Evolutionary conservation across 2,113 vertebrate genomes (phyloP).

Genomic region (Acanthisitta chloris): DNA sequence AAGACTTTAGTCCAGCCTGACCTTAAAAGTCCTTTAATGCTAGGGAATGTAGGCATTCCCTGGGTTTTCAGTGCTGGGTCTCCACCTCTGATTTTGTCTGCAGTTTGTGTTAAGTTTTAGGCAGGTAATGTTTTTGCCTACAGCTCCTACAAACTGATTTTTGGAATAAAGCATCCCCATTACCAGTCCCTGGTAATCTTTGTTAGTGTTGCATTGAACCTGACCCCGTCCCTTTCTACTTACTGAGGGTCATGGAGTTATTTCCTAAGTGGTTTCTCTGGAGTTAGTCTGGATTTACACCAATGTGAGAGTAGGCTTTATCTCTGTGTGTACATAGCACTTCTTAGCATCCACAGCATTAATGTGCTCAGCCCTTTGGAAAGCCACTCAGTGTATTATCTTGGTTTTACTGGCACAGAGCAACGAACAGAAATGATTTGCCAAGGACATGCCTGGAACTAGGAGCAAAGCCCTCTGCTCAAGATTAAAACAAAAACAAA

Average conservation of each 20-base stretch:
- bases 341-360: not conserved
- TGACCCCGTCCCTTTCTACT: not conserved
- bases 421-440: not conserved
- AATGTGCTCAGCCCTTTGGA: not conserved
- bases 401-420: not conserved
- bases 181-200: not conserved
- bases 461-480: not conserved
- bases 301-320: not conserved
- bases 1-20: not conserved
- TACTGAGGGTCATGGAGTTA: not conserved
- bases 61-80: not conserved
- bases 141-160: not conserved
- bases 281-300: not conserved
- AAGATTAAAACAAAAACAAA: not conserved
- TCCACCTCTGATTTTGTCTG: not conserved
- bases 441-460: conserved; percentile 1
- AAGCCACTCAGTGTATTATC: not conserved
- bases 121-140: not conserved
- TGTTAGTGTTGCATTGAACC: not conserved
- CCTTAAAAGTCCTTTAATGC: not conserved
- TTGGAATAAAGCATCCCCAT: not conserved
- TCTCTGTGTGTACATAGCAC: not conserved
- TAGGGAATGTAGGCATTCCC: not conserved
- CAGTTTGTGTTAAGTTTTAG: not conserved
- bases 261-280: not conserved